phyloP scores from a whole-genome alignment of 2,888 invertebrate genomes.

The Thymelicus sylvestris region DNA sequence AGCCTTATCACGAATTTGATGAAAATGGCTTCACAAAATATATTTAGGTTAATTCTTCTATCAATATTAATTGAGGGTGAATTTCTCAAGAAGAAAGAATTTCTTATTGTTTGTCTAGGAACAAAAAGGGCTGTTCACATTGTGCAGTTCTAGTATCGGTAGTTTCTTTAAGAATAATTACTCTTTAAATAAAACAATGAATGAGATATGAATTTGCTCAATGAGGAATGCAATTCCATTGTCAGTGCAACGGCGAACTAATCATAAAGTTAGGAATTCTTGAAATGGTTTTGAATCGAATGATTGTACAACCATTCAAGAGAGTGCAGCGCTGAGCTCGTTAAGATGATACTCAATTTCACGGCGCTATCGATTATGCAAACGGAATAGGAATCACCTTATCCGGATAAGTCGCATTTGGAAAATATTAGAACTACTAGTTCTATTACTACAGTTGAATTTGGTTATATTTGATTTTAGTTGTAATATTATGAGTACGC shows the following conservation, averaged over 20 bases:
- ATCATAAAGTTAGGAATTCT: not conserved
- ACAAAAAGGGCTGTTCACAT: too few relatives aligned
- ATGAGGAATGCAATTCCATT: too few relatives aligned
- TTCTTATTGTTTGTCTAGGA: too few relatives aligned
- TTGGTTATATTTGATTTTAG: too few relatives aligned
- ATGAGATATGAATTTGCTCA: too few relatives aligned
- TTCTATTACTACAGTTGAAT: not conserved
- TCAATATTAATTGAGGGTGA: too few relatives aligned
- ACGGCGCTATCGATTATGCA: slow-evolving; percentile 12
- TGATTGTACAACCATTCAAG: not conserved
- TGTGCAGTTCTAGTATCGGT: too few relatives aligned
- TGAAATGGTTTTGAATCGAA: not conserved
- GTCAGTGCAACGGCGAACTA: not conserved
- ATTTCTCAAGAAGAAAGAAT: too few relatives aligned
- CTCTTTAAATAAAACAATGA: too few relatives aligned
- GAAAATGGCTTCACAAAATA: not conserved
- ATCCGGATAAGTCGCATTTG: slow-evolving; percentile 1
- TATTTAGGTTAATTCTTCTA: too few relatives aligned
- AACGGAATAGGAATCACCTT: slow-evolving; percentile 18
- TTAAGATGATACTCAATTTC: slow-evolving; percentile 20
- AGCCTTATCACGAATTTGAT: not conserved
- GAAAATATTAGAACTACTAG: slow-evolving; percentile 4
- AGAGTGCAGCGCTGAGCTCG: not conserved
- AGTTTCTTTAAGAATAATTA: too few relatives aligned
- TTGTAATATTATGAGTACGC: too few relatives aligned